These are phyloP conservation scores for Selenia dentaria DNA, from an alignment of 2,888 invertebrate species.

Conservation along the genomic window DNA sequence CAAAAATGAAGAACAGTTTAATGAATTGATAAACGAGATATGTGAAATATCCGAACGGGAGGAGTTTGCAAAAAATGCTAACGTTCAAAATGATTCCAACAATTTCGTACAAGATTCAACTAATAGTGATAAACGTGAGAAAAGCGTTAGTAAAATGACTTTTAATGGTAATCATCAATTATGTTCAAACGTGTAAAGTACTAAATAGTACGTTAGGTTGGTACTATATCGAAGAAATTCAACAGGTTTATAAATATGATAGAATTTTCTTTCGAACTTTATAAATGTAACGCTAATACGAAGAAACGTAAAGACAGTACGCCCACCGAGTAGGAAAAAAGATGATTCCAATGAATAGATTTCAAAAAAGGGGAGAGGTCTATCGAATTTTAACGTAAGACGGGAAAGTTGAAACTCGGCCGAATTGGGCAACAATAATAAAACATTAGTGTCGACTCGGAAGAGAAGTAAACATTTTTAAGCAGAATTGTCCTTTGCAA, in stretches of 20 bases:
- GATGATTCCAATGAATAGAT: background rate
- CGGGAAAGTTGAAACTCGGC: too few relatives aligned
- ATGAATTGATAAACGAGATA: background rate
- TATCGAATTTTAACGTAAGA: too few relatives aligned
- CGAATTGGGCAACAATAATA: too few relatives aligned
- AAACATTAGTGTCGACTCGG: too few relatives aligned
- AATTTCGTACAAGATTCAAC: background rate
- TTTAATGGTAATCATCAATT: background rate
- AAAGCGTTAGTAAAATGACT: conserved; percentile 1
- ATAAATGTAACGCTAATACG: background rate
- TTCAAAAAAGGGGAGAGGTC: background rate
- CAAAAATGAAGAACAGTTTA: conserved; percentile 2
- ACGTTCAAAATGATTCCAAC: background rate
- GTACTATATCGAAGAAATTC: too few relatives aligned
- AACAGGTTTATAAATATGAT: too few relatives aligned
- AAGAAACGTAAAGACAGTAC: background rate
- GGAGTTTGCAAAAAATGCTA: background rate
- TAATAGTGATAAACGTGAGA: background rate
- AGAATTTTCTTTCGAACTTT: too few relatives aligned
- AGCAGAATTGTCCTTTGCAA: too few relatives aligned
- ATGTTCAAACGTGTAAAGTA: too few relatives aligned
- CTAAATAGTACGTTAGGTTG: too few relatives aligned
- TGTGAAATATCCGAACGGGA: background rate
- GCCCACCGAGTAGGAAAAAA: conserved; percentile 12
- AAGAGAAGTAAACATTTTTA: too few relatives aligned